Conservation (phyloP, 2,888 invertebrate species). For the Meteorus cinctellus region DNA sequence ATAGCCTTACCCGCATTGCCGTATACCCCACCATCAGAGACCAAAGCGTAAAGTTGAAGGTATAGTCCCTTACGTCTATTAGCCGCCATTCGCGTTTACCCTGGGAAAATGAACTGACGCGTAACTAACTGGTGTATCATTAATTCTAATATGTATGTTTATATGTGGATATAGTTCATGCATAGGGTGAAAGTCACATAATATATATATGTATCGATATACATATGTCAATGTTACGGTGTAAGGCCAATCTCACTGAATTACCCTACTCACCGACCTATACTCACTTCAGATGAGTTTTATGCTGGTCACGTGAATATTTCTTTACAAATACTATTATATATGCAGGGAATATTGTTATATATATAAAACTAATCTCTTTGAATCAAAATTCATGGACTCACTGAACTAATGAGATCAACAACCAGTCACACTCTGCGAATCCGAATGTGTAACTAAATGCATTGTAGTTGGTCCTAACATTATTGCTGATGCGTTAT, state of each 20-base stretch:
- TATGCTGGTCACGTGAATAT: not conserved
- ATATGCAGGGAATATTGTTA: too few species aligned
- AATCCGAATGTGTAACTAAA: too few species aligned
- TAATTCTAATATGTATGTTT: slow-evolving; percentile 71
- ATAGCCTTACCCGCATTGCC: slow-evolving; percentile 30
- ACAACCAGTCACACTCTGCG: too few species aligned
- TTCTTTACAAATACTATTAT: slow-evolving; percentile 1
- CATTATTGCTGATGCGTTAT: too few species aligned
- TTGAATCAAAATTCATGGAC: too few species aligned
- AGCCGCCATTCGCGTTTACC: slow-evolving; percentile 46
- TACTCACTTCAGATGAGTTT: not conserved
- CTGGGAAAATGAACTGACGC: slow-evolving; percentile 74
- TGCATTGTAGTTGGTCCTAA: too few species aligned
- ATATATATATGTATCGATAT: slow-evolving; percentile 23
- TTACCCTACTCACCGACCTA: slow-evolving; percentile 13
- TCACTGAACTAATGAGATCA: too few species aligned
- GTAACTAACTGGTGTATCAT: slow-evolving; percentile 73
- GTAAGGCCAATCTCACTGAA: slow-evolving; percentile 59
- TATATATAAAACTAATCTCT: too few species aligned
- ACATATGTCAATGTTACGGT: slow-evolving; percentile 48
- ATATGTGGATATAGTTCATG: slow-evolving; percentile 59
- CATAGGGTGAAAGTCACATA: slow-evolving; percentile 48
- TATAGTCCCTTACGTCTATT: slow-evolving; percentile 48
- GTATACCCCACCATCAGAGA: slow-evolving; percentile 38
- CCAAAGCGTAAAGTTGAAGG: slow-evolving; percentile 46